A percentile compares a stretch with the other conserved stretches of the same genome.
phyloP scores from a whole-genome alignment of 2,888 invertebrate genomes.

The Tanaodytes sp. region DNA sequence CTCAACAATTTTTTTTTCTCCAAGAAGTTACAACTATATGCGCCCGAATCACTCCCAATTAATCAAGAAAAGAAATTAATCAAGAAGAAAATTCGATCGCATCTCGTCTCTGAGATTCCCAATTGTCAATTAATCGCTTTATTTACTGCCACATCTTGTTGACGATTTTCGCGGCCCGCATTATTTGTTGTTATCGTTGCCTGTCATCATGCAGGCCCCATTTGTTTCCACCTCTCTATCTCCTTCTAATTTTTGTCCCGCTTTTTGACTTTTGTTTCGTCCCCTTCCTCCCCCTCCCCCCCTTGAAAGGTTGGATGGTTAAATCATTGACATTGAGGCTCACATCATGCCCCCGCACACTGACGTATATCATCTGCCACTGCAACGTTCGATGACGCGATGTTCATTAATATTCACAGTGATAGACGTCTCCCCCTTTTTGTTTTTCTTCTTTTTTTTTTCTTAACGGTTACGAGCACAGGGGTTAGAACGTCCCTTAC shows the following conservation, averaged over 20 bases:
- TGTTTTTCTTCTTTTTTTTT: too few species aligned
- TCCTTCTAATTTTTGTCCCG: not conserved
- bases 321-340: conserved; percentile 61
- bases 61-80: not conserved
- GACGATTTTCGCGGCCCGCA: too few species aligned
- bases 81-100: not conserved
- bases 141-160: too few species aligned
- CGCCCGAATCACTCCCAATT: too few species aligned
- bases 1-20: too few species aligned
- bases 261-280: conserved; percentile 1
- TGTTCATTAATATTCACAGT: conserved; percentile 39
- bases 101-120: too few species aligned
- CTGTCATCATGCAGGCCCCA: too few species aligned
- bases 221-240: too few species aligned
- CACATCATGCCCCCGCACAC: conserved; percentile 59
- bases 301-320: conserved; percentile 4
- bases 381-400: conserved; percentile 43
- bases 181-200: too few species aligned
- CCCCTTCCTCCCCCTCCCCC: not conserved
- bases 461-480: conserved; percentile 24
- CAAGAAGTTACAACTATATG: too few species aligned
- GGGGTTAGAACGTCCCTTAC: not conserved
- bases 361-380: conserved; percentile 53
- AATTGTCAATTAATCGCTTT: too few species aligned
- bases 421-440: conserved; percentile 8